Evolutionary conservation across 2,113 vertebrate genomes (phyloP), one percentile per base, ranked within the genome.

Genomic region (Nerophis ophidion): DNA sequence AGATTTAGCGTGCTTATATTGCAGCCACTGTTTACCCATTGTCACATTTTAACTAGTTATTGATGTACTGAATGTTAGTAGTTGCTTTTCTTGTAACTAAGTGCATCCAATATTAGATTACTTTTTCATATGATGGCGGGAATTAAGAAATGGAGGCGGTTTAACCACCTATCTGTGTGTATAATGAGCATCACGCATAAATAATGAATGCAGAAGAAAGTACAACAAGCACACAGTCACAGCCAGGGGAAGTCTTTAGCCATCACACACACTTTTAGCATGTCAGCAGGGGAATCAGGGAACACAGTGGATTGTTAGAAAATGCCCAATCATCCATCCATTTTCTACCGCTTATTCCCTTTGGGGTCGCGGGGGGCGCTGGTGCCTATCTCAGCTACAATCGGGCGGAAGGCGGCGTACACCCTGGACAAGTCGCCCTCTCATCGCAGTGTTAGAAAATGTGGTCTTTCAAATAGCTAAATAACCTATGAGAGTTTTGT

Each of bases 141-240:
- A 78, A 72, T 68, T 38, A 13, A 75, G 47, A 64, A 64, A 55
- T 50, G 55, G 16, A 56, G 51, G 2, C 26, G 26, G 76, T 51
- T 69, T 49, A 61, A 68, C 63, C 38, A 13, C 63, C 47, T 58
- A 38, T 55, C 46, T 69, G 60, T 44, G 63, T 64, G 64, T 46
- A 64, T 76, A 76, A 81, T 79, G 62, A 82, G 68, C 66, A 65
- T 49, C 11, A 72, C 74, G 66, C 48, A 81, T 86, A 67, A 82
- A 86, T 82, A 72, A 85, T 84, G 81, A 83, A 85, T 84, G 77
- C 70, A 64, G 57, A 79, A 79, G 76, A 77, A 72, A 77, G 71
- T 79, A 77, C 73, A 82, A 76, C 79, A 63, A 78, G 75, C 67
- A 74, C 80, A 68, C 64, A 75, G 76, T 58, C 56, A 57, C 74